Evolutionary conservation across 1,140 invertebrate species (phyloP), one percentile per base, ranked within the genome.

Genomic region (Drosophila neocordata): DNA sequence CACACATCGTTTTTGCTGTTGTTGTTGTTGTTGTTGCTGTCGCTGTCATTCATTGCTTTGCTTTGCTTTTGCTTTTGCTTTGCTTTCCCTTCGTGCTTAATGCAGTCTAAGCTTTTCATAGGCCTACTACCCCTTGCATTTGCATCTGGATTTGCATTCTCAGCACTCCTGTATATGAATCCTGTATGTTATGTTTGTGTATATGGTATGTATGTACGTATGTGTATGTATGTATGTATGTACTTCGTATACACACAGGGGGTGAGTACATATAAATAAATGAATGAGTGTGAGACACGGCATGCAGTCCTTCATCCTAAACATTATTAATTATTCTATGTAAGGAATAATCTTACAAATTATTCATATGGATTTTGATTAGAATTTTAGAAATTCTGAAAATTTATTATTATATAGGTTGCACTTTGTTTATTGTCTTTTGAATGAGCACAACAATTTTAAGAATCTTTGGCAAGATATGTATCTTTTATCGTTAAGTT

Each of bases 51-150:
- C 73, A 67, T 44, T 51, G 24, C 31, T 12, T n/a, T 59, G 38
- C 44, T 35, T 20, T 70, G 38, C 59, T 57, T 69, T 65, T 61
- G 53, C 76, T 60, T 67, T 20, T 65, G 31, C 60, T 57, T 69
- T 65, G 57, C 51, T 71, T 67, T 67, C 67, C 65, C 71, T 62
- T 74, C 64, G 64, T 74, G 64, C 72, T 68, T 68, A 68, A 74
- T 84, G 82, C 81, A 84, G 70, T 76, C 73, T 70, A 70, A 77
- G 77, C 78, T 85, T 77, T 81, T 64, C 64, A 85, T 81, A 87
- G 77, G 82, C 81, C 83, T 85, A 85, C 83, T 85, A 85, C 82
- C 82, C 82, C 57, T 62, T 71, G 65, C 63, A 79, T 66, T 63
- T 65, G 51, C 65, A 65, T 59, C 41, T 61, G 68, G 60, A 27